A percentile compares a stretch with the other conserved stretches of the same genome.
phyloP scores from a whole-genome alignment of 2,113 vertebrate species.

The Camelus dromedarius region DNA sequence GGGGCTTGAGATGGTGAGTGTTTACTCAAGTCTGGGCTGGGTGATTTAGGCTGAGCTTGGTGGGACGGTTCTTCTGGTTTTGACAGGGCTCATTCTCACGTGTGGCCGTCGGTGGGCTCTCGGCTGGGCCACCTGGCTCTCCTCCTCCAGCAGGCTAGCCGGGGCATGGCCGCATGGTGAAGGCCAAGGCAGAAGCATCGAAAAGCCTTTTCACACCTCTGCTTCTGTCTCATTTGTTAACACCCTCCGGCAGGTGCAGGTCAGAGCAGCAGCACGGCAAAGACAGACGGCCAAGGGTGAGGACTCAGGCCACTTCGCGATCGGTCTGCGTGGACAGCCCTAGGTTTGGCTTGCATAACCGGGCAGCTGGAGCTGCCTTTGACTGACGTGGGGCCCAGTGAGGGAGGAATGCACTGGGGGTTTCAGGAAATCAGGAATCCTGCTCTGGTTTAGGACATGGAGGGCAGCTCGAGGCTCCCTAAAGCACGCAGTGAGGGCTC shows the following conservation, averaged over 20 bases:
- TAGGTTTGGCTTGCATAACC: background rate
- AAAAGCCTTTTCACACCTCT: background rate
- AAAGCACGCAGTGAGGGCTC: background rate
- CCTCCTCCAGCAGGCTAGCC: background rate
- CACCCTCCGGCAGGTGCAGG: background rate
- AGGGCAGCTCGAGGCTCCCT: background rate
- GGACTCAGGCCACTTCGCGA: rapidly evolving
- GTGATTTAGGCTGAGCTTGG: background rate
- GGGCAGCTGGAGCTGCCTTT: background rate
- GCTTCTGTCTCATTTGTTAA: background rate
- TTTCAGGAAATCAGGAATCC: background rate
- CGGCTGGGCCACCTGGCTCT: background rate
- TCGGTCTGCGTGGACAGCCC: rapidly evolving
- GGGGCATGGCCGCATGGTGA: background rate
- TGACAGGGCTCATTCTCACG: background rate
- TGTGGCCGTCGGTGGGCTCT: background rate
- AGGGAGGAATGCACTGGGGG: rapidly evolving
- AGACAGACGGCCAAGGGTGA: background rate
- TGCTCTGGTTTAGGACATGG: background rate
- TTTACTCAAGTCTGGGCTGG: background rate
- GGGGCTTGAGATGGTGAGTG: background rate
- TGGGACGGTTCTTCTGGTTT: background rate
- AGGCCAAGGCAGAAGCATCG: background rate
- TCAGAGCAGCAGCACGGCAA: background rate
- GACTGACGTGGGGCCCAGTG: no score